Evolutionary conservation across 1,140 invertebrate genomes (phyloP).

Genomic region (Chelonus insularis): DNA sequence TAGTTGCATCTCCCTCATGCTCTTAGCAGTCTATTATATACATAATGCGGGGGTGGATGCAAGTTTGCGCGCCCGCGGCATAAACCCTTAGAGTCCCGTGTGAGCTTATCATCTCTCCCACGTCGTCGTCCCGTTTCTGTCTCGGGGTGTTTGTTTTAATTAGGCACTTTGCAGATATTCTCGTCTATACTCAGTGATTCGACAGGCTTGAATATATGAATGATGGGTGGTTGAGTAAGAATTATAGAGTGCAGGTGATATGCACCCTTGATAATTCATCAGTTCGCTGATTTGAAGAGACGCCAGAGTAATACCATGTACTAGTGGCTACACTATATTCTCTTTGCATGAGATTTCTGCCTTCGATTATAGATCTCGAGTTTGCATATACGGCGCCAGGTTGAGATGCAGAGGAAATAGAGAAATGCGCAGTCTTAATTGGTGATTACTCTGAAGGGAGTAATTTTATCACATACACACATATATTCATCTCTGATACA

Average conservation of each 20-base stretch:
- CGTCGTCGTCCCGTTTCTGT: constrained; percentile 39
- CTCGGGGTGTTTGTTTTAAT: constrained; percentile 59
- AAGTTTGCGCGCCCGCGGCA: constrained; percentile 8
- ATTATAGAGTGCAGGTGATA: constrained; percentile 54
- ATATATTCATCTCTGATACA: too few relatives aligned
- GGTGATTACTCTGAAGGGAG: too few relatives aligned
- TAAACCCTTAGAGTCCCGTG: constrained; percentile 18
- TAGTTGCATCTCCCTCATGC: constrained; percentile 39
- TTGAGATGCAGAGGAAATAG: too few relatives aligned
- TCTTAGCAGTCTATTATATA: constrained; percentile 45
- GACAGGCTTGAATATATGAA: constrained; percentile 48
- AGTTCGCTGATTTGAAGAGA: constrained; percentile 25
- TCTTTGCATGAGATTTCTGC: too few relatives aligned
- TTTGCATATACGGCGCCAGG: constrained; percentile 7
- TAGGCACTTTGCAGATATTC: constrained; percentile 55
- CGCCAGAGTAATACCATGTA: background rate
- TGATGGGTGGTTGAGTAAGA: constrained; percentile 57
- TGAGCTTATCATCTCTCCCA: constrained; percentile 31
- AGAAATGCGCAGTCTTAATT: too few relatives aligned
- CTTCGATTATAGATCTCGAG: constrained; percentile 19
- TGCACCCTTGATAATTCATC: constrained; percentile 35
- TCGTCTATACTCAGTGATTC: constrained; percentile 45
- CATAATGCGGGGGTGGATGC: background rate
- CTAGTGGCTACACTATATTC: background rate
- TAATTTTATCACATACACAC: too few relatives aligned